Percentiles rank a stretch among this genome's conserved stretches.
Conservation (phyloP, 2,888 invertebrate species). For the Mesoligia furuncula region DNA sequence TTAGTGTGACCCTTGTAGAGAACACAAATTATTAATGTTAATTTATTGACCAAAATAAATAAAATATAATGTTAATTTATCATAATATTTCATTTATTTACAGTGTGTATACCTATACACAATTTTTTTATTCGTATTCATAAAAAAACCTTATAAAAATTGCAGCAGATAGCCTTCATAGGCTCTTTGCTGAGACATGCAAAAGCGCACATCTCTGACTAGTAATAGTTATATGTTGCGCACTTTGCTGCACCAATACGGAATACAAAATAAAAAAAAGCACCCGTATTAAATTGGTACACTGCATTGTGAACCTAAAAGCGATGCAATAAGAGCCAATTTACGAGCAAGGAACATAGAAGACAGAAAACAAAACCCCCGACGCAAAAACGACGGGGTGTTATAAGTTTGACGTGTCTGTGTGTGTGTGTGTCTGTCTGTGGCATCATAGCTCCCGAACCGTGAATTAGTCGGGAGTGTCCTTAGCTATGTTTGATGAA, state of each 20-base stretch:
- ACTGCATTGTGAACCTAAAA: neutral
- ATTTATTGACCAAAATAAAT: neutral
- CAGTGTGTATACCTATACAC: neutral
- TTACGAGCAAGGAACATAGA: neutral
- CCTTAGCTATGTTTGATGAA: no score
- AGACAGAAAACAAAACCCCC: no score
- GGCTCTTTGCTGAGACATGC: neutral
- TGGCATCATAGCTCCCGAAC: no score
- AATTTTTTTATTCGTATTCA: neutral
- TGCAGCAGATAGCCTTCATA: neutral
- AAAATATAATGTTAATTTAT: neutral
- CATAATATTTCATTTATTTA: neutral
- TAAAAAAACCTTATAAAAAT: neutral
- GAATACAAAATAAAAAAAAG: neutral
- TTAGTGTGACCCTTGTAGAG: neutral
- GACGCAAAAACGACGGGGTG: no score
- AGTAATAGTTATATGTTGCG: neutral
- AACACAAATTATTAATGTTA: neutral
- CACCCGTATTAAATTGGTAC: neutral
- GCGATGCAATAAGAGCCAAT: neutral
- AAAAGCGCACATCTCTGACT: neutral
- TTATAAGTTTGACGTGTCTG: no score
- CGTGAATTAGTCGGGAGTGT: no score
- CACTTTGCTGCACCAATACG: neutral
- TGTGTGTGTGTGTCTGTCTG: no score